Evolutionary conservation across 2,797 vertebrate genomes (phyloP).

Genomic region (Cygnus olor): DNA sequence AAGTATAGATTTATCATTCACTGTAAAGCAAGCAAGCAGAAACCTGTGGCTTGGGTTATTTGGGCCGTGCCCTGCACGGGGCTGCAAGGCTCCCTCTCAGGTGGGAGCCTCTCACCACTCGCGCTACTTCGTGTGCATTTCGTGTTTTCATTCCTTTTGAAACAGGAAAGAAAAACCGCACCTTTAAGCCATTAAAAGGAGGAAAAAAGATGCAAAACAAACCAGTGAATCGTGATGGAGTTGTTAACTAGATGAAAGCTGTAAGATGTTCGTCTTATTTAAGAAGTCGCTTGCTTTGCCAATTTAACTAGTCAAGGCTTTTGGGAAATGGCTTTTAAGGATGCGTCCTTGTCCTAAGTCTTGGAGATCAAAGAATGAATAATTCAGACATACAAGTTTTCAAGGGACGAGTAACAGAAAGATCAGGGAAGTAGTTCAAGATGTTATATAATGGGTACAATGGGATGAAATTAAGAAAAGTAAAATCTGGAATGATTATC

Average conservation of each 20-base stretch:
- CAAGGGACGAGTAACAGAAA: not conserved
- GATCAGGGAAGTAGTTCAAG: not conserved
- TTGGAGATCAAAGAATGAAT: not conserved
- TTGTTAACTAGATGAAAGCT: constrained; percentile 6
- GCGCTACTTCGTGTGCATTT: not conserved
- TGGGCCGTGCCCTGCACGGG: not conserved
- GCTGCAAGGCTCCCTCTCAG: not conserved
- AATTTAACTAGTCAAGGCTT: not conserved
- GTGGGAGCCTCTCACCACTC: not conserved
- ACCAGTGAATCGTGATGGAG: not conserved
- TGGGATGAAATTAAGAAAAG: not conserved
- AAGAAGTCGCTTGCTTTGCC: not conserved
- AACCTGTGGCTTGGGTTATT: not conserved
- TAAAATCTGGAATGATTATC: not conserved
- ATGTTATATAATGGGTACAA: not conserved
- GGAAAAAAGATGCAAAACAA: not conserved
- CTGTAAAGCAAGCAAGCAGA: not conserved
- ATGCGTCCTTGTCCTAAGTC: not conserved
- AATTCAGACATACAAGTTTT: not conserved
- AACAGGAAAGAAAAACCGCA: not conserved
- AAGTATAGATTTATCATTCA: not conserved
- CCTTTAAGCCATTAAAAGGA: not conserved
- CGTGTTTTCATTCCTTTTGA: not conserved
- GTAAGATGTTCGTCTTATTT: not conserved
- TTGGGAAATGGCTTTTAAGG: not conserved